These are phyloP conservation scores for Labrus mixtus DNA, from an alignment of 2,113 vertebrate genomes.

Conservation along the genomic window DNA sequence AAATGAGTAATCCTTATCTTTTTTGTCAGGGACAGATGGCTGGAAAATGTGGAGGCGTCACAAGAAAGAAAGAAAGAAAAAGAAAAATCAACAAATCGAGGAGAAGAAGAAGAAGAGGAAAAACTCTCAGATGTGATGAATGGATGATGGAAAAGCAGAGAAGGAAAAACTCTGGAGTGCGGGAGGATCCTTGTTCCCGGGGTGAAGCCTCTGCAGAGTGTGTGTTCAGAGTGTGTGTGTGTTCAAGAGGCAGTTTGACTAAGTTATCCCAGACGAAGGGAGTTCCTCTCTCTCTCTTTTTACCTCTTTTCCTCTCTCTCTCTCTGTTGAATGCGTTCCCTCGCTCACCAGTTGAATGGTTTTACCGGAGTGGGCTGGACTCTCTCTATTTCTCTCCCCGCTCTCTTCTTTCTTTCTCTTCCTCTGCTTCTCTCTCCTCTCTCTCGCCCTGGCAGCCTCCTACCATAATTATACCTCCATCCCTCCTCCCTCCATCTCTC, in stretches of 20 bases:
- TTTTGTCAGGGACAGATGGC: slow-evolving; percentile 73
- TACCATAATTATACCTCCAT: slow-evolving; percentile 70
- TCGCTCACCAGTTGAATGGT: slow-evolving; percentile 78
- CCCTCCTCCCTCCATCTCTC: slow-evolving; percentile 21
- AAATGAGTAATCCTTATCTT: slow-evolving; percentile 74
- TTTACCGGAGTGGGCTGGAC: slow-evolving; percentile 78
- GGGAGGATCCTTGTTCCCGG: slow-evolving; percentile 55
- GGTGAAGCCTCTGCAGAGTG: slow-evolving; percentile 52
- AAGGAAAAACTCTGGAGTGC: slow-evolving; percentile 27
- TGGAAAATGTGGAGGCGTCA: slow-evolving; percentile 70
- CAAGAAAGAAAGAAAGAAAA: slow-evolving; percentile 16
- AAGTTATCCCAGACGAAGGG: slow-evolving; percentile 72
- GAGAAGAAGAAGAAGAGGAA: slow-evolving; percentile 27
- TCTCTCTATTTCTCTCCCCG: slow-evolving; percentile 53
- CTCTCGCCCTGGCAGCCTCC: slow-evolving; percentile 62
- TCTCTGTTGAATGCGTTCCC: slow-evolving; percentile 63
- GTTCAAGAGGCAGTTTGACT: slow-evolving; percentile 44
- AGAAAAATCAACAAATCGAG: slow-evolving; percentile 17
- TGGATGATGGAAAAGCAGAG: slow-evolving; percentile 44
- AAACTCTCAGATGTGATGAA: slow-evolving; percentile 55
- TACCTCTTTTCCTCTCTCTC: slow-evolving; percentile 41
- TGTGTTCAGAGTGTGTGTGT: slow-evolving; percentile 39
- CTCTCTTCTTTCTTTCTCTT: slow-evolving; percentile 52
- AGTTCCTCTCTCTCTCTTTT: slow-evolving; percentile 60
- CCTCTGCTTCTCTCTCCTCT: slow-evolving; percentile 51